Conservation (phyloP, 2,113 vertebrate species). For the Danionella cerebrum region DNA sequence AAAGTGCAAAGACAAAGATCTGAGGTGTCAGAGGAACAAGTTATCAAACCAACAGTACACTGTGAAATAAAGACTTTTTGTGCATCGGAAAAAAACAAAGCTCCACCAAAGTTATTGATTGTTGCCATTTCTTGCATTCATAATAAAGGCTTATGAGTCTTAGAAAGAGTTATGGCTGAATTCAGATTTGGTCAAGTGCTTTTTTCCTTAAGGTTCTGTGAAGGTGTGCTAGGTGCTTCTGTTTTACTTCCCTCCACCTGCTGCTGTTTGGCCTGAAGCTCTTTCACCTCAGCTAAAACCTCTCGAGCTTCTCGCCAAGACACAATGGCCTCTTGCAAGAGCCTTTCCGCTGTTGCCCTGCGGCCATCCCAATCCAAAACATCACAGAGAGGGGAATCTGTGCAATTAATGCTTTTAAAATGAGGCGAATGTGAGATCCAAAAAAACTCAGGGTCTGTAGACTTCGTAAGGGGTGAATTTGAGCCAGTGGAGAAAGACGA, state of each 20-base stretch:
- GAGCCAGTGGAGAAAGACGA: constrained; percentile 19
- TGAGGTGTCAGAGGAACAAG: constrained; percentile 8
- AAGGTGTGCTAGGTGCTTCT: not conserved
- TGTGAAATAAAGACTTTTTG: not conserved
- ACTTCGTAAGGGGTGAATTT: constrained; percentile 26
- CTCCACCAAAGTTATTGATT: constrained; percentile 13
- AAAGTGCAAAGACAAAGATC: constrained; percentile 31
- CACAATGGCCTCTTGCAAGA: constrained; percentile 83
- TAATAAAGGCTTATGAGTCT: not conserved
- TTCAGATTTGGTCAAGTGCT: constrained; percentile 7
- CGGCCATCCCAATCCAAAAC: constrained; percentile 62
- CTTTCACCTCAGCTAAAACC: constrained; percentile 86
- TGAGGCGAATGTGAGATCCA: constrained; percentile 14
- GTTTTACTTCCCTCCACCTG: constrained; percentile 68
- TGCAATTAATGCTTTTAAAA: constrained; percentile 46
- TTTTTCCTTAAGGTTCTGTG: not conserved
- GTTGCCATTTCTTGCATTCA: constrained; percentile 15
- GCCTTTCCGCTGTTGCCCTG: constrained; percentile 76
- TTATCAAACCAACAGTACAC: constrained; percentile 3
- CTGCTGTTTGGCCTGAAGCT: constrained; percentile 79
- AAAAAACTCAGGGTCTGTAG: constrained; percentile 28
- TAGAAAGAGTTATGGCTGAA: not conserved
- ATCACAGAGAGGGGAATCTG: constrained; percentile 52
- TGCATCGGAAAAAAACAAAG: not conserved
- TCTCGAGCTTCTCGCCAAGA: constrained; percentile 88